Evolutionary conservation across 2,113 vertebrate genomes (phyloP).

Genomic region (Aphyosemion australe): DNA sequence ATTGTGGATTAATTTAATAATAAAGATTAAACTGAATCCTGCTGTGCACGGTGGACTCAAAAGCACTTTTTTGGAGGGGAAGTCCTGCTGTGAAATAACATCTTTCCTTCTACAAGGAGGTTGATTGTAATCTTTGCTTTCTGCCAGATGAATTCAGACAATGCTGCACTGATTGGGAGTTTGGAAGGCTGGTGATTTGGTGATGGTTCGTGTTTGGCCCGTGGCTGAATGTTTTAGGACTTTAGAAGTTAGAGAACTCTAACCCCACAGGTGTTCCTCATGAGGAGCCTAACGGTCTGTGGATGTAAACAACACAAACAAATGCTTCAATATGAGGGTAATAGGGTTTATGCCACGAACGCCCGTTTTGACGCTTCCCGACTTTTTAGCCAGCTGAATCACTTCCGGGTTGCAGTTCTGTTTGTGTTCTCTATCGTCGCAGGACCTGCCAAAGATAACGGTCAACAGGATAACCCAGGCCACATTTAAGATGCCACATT

Average conservation of each 20-base stretch:
- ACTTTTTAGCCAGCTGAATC: no score
- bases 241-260: no score
- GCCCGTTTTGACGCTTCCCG: no score
- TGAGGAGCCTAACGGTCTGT: no score
- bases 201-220: constrained; percentile 8
- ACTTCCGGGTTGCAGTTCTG: no score
- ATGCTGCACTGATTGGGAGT: constrained; percentile 44
- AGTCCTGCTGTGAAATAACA: constrained; percentile 20
- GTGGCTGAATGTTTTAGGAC: not conserved
- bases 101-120: constrained; percentile 14
- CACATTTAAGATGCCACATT: no score
- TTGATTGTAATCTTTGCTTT: constrained; percentile 44
- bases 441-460: no score
- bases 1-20: constrained; percentile 11
- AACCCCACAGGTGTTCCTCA: not conserved
- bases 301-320: no score
- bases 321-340: no score
- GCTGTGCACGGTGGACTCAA: not conserved
- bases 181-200: constrained; percentile 23
- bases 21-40: constrained; percentile 6
- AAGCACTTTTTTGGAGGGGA: not conserved
- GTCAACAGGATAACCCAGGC: no score
- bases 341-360: no score
- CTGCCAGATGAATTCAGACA: constrained; percentile 6
- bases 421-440: no score